Evolutionary conservation across 2,113 vertebrate species (phyloP).

Genomic region (Neoarius graeffei): DNA sequence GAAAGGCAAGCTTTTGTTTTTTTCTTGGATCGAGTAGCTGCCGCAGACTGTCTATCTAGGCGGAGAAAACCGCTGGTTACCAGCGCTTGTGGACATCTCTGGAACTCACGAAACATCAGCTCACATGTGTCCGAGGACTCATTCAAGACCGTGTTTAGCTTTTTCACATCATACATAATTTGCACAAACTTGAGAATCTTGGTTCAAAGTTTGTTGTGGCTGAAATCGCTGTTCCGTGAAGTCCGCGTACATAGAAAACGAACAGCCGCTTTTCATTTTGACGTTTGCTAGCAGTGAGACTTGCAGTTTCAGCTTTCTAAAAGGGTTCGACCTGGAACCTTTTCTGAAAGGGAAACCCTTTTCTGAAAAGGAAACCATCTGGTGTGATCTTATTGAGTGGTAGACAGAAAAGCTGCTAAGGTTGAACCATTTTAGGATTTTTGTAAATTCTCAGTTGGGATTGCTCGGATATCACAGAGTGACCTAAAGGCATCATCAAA

Average conservation of each 20-base stretch:
- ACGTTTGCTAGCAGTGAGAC: background rate
- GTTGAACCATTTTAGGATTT: background rate
- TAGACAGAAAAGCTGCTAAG: background rate
- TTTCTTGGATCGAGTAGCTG: too few relatives aligned
- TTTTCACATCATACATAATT: background rate
- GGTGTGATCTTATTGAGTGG: background rate
- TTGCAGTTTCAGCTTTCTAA: background rate
- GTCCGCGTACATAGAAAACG: background rate
- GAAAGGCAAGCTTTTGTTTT: too few relatives aligned
- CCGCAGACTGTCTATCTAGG: too few relatives aligned
- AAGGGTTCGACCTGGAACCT: background rate
- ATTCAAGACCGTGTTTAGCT: background rate
- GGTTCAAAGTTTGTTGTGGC: background rate
- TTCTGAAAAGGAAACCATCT: background rate
- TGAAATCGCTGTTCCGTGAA: background rate
- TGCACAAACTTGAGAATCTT: background rate
- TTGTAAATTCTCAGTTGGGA: background rate
- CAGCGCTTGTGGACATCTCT: too few relatives aligned
- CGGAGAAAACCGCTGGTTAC: too few relatives aligned
- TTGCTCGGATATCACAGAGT: background rate
- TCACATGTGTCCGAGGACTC: background rate
- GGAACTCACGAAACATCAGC: too few relatives aligned
- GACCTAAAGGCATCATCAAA: background rate
- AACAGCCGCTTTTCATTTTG: background rate
- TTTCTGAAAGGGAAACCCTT: background rate